phyloP scores from a whole-genome alignment of 2,797 vertebrate species.

The Smutsia gigantea region DNA sequence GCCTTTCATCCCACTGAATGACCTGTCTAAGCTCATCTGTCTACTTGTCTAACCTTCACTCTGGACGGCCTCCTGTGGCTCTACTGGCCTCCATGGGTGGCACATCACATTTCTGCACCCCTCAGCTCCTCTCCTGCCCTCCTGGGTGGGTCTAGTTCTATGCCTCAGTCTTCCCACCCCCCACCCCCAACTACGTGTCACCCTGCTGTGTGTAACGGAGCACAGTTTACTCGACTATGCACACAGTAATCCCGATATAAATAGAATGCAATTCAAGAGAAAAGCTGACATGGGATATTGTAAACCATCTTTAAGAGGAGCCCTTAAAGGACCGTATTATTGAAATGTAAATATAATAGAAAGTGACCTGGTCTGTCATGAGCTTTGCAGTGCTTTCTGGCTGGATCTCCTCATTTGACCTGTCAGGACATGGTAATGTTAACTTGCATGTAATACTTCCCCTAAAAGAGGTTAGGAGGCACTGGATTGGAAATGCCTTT shows the following conservation, averaged over 20 bases:
- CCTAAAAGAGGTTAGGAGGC: conserved; percentile 62
- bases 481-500: conserved; percentile 71
- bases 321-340: conserved; percentile 34
- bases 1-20: neutral
- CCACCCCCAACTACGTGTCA: neutral
- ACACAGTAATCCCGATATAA: neutral
- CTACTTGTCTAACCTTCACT: neutral
- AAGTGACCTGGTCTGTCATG: conserved; percentile 74
- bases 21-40: accelerated
- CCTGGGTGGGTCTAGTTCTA: neutral
- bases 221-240: neutral
- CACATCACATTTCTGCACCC: neutral
- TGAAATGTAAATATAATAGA: conserved; percentile 53
- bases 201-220: neutral
- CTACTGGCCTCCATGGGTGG: neutral
- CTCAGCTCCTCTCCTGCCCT: neutral
- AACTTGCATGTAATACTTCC: conserved; percentile 51
- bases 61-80: accelerated
- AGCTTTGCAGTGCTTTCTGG: conserved; percentile 42
- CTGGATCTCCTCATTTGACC: conserved; percentile 64
- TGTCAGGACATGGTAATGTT: conserved; percentile 65
- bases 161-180: neutral
- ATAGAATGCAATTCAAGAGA: neutral
- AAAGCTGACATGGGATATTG: neutral
- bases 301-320: conserved; percentile 6